These are phyloP conservation scores for Turritopsis dohrnii DNA, from an alignment of 30 jellyfish, hydroid and myxozoan species.

Conservation along the genomic window DNA sequence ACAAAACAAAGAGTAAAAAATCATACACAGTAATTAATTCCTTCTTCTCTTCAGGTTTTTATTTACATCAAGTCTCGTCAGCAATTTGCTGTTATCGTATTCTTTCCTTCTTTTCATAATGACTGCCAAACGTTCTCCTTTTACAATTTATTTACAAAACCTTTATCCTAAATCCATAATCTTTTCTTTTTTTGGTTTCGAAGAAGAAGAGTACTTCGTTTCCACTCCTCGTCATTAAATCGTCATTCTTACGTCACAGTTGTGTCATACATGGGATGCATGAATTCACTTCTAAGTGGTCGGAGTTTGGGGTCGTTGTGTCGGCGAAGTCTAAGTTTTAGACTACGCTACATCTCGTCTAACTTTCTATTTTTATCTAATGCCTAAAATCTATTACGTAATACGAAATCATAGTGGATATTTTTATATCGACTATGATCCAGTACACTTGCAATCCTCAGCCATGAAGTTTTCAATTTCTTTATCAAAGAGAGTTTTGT, in stretches of 20 bases:
- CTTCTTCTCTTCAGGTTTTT: no score
- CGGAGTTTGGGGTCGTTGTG: background rate
- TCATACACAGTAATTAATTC: no score
- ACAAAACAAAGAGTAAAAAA: no score
- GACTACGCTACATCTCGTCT: background rate
- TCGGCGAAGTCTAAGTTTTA: background rate
- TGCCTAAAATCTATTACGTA: background rate
- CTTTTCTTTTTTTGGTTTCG: background rate
- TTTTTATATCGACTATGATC: slow-evolving; percentile 3
- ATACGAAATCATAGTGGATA: background rate
- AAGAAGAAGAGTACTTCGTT: background rate
- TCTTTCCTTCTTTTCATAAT: no score
- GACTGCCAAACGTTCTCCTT: no score
- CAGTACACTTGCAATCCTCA: slow-evolving; percentile 12
- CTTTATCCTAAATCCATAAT: no score
- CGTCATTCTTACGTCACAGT: background rate
- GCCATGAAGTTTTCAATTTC: background rate
- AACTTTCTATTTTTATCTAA: background rate
- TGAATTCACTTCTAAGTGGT: background rate
- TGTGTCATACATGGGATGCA: background rate
- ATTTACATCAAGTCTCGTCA: no score
- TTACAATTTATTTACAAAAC: background rate
- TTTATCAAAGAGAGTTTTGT: slow-evolving; percentile 5
- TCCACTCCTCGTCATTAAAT: background rate
- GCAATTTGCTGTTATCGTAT: no score